A percentile compares a stretch with the other conserved stretches of the same genome.
phyloP scores from a whole-genome alignment of 1,140 invertebrate species.

The Aricia agestis region DNA sequence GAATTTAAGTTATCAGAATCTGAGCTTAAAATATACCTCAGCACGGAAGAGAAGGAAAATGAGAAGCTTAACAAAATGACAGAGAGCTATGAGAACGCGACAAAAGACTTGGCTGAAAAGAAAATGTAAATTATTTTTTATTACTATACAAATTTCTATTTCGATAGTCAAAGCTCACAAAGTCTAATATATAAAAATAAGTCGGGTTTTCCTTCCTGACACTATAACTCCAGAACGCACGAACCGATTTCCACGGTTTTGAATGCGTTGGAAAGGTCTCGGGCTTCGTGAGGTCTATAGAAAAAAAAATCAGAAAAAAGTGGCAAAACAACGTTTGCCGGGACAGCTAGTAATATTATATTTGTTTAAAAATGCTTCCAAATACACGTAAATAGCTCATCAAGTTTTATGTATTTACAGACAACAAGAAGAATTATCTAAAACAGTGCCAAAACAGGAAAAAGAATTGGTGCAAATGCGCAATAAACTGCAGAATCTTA shows the following conservation, averaged over 20 bases:
- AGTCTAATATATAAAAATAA: too few species aligned
- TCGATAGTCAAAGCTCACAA: too few species aligned
- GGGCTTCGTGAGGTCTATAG: too few species aligned
- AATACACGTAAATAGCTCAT: too few species aligned
- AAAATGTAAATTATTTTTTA: slow-evolving; percentile 47
- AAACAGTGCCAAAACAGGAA: background rate
- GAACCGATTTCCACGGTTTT: too few species aligned
- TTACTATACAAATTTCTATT: background rate
- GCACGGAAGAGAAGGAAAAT: slow-evolving; percentile 85
- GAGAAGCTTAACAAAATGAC: slow-evolving; percentile 82
- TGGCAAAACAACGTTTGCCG: too few species aligned
- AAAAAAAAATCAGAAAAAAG: too few species aligned
- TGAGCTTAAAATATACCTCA: slow-evolving; percentile 88
- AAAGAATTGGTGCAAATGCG: background rate
- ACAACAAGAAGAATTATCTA: background rate
- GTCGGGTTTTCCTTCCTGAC: too few species aligned
- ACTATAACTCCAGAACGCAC: too few species aligned
- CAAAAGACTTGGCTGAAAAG: slow-evolving; percentile 69
- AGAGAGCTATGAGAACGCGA: slow-evolving; percentile 46
- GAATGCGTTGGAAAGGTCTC: too few species aligned
- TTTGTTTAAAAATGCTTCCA: too few species aligned
- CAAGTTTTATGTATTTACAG: background rate
- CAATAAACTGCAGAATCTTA: background rate
- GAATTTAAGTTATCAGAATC: slow-evolving; percentile 86
- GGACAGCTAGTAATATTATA: too few species aligned